These are phyloP conservation scores for Sebastes vulpes DNA, from an alignment of 2,797 vertebrate species.

Conservation along the genomic window DNA sequence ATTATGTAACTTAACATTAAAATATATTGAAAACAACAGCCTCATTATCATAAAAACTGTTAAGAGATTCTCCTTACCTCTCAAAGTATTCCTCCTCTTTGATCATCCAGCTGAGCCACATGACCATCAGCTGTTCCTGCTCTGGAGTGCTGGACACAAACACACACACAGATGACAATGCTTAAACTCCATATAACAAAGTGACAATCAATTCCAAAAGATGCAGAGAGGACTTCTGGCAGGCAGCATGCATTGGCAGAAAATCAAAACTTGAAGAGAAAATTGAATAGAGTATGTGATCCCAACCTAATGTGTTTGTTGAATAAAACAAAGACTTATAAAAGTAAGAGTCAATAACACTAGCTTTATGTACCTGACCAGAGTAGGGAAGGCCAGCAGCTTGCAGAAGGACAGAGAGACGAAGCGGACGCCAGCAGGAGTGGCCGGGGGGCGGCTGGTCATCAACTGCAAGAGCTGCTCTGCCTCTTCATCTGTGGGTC, in stretches of 20 bases:
- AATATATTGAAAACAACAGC: neutral
- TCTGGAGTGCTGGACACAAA: slow-evolving; percentile 90
- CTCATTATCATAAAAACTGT: neutral
- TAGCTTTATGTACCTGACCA: slow-evolving; percentile 90
- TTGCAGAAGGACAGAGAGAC: slow-evolving; percentile 98
- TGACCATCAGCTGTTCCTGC: slow-evolving; percentile 98
- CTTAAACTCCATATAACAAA: neutral
- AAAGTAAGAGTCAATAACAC: neutral
- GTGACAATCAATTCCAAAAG: slow-evolving; percentile 2
- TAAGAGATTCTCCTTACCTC: slow-evolving; percentile 84
- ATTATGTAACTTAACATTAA: no score
- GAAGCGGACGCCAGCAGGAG: slow-evolving; percentile 96
- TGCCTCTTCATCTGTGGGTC: slow-evolving; percentile 97
- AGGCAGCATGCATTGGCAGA: neutral
- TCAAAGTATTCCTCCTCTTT: slow-evolving; percentile 99
- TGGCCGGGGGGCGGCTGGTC: slow-evolving; percentile 97
- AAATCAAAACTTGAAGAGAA: slow-evolving; percentile 5
- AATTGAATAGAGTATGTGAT: neutral
- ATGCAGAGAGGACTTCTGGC: slow-evolving; percentile 4
- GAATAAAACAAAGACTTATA: slow-evolving; percentile 15
- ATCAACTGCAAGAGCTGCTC: slow-evolving; percentile 97
- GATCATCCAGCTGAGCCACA: slow-evolving; percentile 99
- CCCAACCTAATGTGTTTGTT: neutral
- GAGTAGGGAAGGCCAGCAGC: slow-evolving; percentile 95
- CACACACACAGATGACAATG: neutral